Evolutionary conservation across 2,888 invertebrate species (phyloP), one percentile per base, ranked within the genome.

Genomic region (Cephus sareptanus): DNA sequence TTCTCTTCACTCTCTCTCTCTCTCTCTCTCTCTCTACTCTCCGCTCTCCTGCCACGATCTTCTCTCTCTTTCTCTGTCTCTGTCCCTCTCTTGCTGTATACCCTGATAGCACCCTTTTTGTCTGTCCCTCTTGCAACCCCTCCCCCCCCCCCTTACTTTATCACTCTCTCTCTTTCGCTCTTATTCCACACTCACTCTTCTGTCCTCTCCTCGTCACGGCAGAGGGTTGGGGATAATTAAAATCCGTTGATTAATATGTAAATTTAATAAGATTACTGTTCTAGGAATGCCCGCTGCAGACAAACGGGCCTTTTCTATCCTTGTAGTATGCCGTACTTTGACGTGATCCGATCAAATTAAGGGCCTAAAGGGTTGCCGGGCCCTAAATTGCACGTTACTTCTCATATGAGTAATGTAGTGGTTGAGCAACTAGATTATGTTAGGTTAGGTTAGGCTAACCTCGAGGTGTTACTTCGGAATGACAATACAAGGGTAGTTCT

Each of bases 231-330:
- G 95, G 95, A 96, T 97, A 97, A 97, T 97, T 97, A 97, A 97
- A 97, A 97, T 97, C 96, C 96, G 96, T 97, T 97, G 97, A 97
- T 97, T 97, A 97, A 97, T 97, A 97, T 97, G 97, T 97, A 97
- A 97, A 97, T 97, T 97, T 97, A 97, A 97, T 97, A 97, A 97
- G 97, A 97, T 97, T 97, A 97, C 96, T 96, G 96, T 96, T 96
- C 95, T 95, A 94, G 95, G 96, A 96, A 96, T 96, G 96, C 91
- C 90, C 91, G 89, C 83, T 90, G 89, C 89, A 90, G 90, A 90
- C 90, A 86, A 87, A 88, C 86, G 85, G 82, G 83, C 56, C 56
- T 56, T 56, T 56, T 56, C 23, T 56, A 56, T 56, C 56, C 56
- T 56, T 56, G 56, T 56, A 56, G 56, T 23, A 23, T 56, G 56